Evolutionary conservation across 2,888 invertebrate genomes (phyloP).

Genomic region (Arrhopalites spinosus): DNA sequence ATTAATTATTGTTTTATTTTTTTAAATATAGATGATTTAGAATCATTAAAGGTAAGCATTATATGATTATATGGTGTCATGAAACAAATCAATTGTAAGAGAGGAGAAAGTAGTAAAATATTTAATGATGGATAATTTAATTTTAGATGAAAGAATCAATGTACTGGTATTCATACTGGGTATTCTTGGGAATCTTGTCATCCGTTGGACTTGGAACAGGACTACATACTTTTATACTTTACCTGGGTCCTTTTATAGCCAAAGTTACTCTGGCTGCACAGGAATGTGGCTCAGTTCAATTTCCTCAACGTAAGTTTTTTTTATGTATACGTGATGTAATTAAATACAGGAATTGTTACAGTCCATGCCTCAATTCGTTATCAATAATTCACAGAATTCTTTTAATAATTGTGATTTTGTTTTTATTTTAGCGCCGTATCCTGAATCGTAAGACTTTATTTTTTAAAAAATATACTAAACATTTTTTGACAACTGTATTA

Average conservation of each 20-base stretch:
- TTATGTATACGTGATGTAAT: no score
- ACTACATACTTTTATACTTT: conserved; percentile 96
- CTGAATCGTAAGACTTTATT: conserved; percentile 77
- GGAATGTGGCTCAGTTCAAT: conserved; percentile 92
- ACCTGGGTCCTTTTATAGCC: conserved; percentile 99
- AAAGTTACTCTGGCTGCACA: conserved; percentile 97
- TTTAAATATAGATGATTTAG: conserved; percentile 53
- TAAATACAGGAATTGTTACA: no score
- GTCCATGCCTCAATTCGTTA: no score
- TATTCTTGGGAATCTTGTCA: conserved; percentile 90
- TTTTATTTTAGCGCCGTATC: no score
- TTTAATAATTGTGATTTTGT: no score
- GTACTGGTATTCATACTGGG: conserved; percentile 86
- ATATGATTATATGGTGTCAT: background rate
- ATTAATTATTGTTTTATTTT: no score
- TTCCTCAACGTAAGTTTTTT: no score
- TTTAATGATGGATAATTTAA: background rate
- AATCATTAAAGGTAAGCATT: conserved; percentile 46
- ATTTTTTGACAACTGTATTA: no score
- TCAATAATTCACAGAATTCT: no score
- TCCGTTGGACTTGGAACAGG: conserved; percentile 98
- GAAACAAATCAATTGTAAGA: background rate
- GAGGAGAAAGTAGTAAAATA: background rate
- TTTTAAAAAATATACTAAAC: background rate
- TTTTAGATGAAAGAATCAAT: conserved; percentile 59